phyloP scores from a whole-genome alignment of 2,797 vertebrate species.

The Neosilurus hyrtlii region DNA sequence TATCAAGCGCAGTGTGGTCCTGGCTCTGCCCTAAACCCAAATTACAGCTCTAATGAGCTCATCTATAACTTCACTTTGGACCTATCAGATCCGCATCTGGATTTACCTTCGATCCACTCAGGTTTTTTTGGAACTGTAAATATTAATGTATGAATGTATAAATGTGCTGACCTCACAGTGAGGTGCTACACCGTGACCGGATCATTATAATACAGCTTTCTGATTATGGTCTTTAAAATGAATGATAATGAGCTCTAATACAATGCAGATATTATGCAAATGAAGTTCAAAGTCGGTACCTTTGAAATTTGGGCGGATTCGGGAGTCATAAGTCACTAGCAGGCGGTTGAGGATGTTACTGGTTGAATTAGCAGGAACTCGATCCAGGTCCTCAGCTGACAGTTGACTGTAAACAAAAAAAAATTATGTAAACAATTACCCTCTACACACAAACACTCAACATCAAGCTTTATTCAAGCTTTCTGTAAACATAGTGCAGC shows the following conservation, averaged over 20 bases:
- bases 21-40: constrained; percentile 24
- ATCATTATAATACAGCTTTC: too few species aligned
- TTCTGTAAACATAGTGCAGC: background rate
- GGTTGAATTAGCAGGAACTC: constrained; percentile 89
- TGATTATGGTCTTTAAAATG: background rate
- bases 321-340: constrained; percentile 89
- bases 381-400: constrained; percentile 87
- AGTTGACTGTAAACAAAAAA: constrained; percentile 73
- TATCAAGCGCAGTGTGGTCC: constrained; percentile 20
- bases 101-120: background rate
- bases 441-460: background rate
- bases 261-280: background rate
- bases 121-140: background rate
- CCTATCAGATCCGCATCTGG: background rate
- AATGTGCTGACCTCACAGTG: background rate
- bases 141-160: too few species aligned
- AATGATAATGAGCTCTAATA: background rate
- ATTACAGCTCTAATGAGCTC: constrained; percentile 44
- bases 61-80: constrained; percentile 13
- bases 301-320: constrained; percentile 97
- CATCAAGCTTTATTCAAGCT: background rate
- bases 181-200: background rate
- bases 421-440: background rate
- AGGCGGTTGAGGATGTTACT: constrained; percentile 93
- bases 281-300: constrained; percentile 65